These are phyloP conservation scores for Drosophila carrolli DNA, from an alignment of 1,140 invertebrate species.

Conservation along the genomic window DNA sequence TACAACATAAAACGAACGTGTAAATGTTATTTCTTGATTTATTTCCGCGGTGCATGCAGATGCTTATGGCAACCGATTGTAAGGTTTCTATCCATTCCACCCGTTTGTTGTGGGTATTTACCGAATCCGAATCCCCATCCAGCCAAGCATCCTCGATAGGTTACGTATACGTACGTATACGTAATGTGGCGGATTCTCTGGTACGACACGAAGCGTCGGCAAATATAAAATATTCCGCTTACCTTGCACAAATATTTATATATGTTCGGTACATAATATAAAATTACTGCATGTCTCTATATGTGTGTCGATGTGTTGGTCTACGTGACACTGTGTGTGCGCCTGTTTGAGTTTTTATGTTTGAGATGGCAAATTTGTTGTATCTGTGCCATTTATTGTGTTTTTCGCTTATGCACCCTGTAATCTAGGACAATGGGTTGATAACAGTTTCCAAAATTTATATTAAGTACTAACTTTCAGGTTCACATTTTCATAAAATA, in stretches of 20 bases:
- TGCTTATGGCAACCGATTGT: constrained; percentile 76
- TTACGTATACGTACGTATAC: constrained; percentile 49
- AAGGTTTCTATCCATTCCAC: constrained; percentile 33
- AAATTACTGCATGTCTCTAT: constrained; percentile 68
- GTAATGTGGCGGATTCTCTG: constrained; percentile 26
- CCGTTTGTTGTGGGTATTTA: too few relatives aligned
- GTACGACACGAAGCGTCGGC: constrained; percentile 32
- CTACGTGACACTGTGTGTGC: constrained; percentile 8
- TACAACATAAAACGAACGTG: constrained; percentile 82
- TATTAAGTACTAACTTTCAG: too few relatives aligned
- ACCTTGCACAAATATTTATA: constrained; percentile 82
- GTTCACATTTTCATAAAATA: too few relatives aligned
- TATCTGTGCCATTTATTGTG: constrained; percentile 56
- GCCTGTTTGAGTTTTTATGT: constrained; percentile 38
- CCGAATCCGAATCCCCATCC: constrained; percentile 18
- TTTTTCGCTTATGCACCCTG: constrained; percentile 41
- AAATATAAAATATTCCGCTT: constrained; percentile 80
- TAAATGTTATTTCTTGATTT: constrained; percentile 84
- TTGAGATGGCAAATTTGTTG: constrained; percentile 54
- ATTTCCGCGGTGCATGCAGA: constrained; percentile 82
- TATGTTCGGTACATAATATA: constrained; percentile 65
- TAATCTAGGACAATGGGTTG: constrained; percentile 11
- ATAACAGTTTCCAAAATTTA: too few relatives aligned
- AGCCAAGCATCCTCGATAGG: constrained; percentile 28
- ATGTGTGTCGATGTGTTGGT: constrained; percentile 26